phyloP scores from a whole-genome alignment of 1,140 invertebrate species.

The Orussus abietinus region DNA sequence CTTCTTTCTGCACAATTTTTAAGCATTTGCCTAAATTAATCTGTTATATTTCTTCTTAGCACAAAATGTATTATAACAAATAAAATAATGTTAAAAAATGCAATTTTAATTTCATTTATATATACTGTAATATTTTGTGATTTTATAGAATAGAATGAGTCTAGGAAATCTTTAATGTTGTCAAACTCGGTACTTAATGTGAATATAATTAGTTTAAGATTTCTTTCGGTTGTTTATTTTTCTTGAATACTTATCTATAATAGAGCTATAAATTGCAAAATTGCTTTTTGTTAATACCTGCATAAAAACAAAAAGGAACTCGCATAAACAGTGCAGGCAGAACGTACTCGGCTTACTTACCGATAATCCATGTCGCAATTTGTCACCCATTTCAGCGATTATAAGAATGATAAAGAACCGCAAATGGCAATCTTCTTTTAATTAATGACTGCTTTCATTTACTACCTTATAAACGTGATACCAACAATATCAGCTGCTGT shows the following conservation, averaged over 20 bases:
- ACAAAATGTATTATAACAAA: conserved; percentile 4
- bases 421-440: too few species aligned
- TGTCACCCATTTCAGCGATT: conserved; percentile 28
- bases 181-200: neutral
- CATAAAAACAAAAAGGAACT: conserved; percentile 5
- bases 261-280: neutral
- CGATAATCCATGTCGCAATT: conserved; percentile 27
- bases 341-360: conserved; percentile 16
- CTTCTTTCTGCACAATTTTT: conserved; percentile 66
- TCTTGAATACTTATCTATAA: neutral
- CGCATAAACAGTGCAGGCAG: neutral
- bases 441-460: too few species aligned
- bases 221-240: neutral
- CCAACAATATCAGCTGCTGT: too few species aligned
- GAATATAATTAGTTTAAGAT: neutral
- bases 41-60: neutral
- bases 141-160: conserved; percentile 2
- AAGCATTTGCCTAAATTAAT: neutral
- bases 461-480: too few species aligned
- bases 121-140: conserved; percentile 2
- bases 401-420: too few species aligned
- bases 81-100: neutral
- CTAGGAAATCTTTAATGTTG: conserved; percentile 1
- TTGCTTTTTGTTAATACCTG: neutral
- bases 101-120: neutral